Conservation (phyloP, 2,888 invertebrate genomes). For the Sympetrum striolatum region DNA sequence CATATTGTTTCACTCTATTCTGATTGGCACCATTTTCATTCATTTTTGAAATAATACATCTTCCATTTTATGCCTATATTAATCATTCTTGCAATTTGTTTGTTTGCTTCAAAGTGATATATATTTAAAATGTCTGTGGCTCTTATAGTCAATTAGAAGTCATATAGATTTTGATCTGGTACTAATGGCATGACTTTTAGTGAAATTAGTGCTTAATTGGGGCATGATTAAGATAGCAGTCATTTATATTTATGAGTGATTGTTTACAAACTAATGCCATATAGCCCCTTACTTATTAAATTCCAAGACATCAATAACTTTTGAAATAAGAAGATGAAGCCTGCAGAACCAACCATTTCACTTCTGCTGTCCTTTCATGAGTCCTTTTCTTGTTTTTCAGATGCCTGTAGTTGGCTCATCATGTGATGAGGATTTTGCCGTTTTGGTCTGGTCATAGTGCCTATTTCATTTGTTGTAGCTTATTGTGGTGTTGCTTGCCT, state of each 20-base stretch:
- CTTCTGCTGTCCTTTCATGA: conserved; percentile 39
- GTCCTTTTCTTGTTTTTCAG: conserved; percentile 49
- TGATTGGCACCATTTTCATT: background rate
- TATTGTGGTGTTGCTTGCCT: conserved; percentile 42
- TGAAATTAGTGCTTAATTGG: conserved; percentile 20
- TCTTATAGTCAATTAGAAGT: background rate
- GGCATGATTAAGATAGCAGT: background rate
- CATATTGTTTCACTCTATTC: background rate
- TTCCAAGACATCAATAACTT: background rate
- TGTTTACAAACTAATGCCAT: background rate
- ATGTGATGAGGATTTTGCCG: conserved; percentile 51
- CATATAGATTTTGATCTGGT: background rate
- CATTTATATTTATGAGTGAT: background rate
- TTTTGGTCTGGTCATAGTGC: conserved; percentile 50
- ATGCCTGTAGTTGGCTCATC: conserved; percentile 52
- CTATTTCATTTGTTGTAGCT: conserved; percentile 43
- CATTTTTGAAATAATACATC: background rate
- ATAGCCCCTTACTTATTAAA: background rate
- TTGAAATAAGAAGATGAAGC: conserved; percentile 36
- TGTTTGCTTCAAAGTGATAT: background rate
- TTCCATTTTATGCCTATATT: background rate
- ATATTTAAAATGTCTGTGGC: background rate
- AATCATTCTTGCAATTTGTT: background rate
- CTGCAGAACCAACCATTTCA: conserved; percentile 14
- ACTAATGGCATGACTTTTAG: conserved; percentile 16